Percentiles rank a stretch among this genome's conserved stretches.
phyloP scores from a whole-genome alignment of 2,113 vertebrate species.

The Sylvilagus bachmani region DNA sequence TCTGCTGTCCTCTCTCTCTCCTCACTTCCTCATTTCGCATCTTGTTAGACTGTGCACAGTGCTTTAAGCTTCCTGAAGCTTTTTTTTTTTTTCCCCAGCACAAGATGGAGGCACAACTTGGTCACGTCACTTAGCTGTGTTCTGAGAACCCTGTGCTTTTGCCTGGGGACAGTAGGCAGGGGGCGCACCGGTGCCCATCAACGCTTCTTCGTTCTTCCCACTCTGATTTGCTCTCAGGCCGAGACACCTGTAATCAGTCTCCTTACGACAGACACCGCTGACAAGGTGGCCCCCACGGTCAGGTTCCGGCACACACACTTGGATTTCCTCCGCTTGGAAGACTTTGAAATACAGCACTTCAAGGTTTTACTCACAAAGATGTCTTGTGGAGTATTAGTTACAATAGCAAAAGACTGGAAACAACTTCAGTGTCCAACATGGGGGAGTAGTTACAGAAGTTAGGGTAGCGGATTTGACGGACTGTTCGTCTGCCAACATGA shows the following conservation, averaged over 20 bases:
- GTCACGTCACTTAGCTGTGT: background rate
- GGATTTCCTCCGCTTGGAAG: background rate
- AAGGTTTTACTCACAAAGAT: slow-evolving; percentile 52
- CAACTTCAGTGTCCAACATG: background rate
- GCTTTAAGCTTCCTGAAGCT: background rate
- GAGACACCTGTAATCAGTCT: background rate
- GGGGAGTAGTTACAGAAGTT: background rate
- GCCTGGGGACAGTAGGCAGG: background rate
- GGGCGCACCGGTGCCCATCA: background rate
- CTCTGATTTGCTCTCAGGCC: background rate
- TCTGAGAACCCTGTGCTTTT: background rate
- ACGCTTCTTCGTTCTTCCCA: background rate
- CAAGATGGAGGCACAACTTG: background rate
- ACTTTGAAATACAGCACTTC: background rate
- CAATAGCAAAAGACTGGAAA: background rate
- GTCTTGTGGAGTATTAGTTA: background rate
- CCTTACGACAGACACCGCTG: background rate
- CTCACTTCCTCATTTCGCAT: background rate
- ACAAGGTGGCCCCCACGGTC: background rate
- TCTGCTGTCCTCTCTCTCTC: background rate
- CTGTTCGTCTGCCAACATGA: background rate
- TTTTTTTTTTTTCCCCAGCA: background rate
- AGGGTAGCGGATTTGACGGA: background rate
- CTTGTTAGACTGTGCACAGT: background rate
- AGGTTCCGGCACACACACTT: background rate